phyloP scores from a whole-genome alignment of 2,888 invertebrate genomes.

The Odontomyia ornata region DNA sequence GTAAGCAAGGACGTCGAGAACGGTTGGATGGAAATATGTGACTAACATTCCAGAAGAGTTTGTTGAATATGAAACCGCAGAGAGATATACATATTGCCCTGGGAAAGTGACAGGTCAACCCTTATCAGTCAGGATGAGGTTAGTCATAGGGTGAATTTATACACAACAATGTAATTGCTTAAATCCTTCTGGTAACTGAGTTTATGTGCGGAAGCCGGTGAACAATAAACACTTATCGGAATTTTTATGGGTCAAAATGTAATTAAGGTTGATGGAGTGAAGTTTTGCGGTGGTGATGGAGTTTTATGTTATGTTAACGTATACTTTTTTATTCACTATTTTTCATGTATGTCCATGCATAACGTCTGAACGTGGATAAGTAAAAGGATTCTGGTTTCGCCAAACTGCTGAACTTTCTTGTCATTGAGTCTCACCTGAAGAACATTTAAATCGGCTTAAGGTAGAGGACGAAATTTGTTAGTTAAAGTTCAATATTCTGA shows the following conservation, averaged over 20 bases:
- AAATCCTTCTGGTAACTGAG: neutral
- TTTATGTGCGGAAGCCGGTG: neutral
- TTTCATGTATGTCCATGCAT: too few species aligned
- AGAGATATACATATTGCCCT: neutral
- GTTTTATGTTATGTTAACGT: too few species aligned
- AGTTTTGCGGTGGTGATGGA: too few species aligned
- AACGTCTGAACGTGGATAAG: too few species aligned
- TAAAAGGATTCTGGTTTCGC: too few species aligned
- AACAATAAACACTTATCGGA: neutral
- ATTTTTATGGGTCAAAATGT: neutral
- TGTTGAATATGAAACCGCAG: slow-evolving; percentile 23
- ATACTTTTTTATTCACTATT: too few species aligned
- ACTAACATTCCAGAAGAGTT: neutral
- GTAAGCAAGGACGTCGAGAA: neutral
- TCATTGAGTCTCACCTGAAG: too few species aligned
- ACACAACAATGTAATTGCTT: slow-evolving; percentile 2
- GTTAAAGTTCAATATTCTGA: too few species aligned
- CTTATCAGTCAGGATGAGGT: slow-evolving; percentile 15
- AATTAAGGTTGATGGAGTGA: too few species aligned
- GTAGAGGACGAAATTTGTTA: too few species aligned
- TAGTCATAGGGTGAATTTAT: neutral
- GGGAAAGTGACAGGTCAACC: slow-evolving; percentile 33
- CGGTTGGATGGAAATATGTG: slow-evolving; percentile 10
- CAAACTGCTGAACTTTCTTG: too few species aligned
- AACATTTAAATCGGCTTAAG: too few species aligned